A percentile compares a stretch with the other conserved stretches of the same genome.
These are phyloP conservation scores for Agrochola circellaris DNA, from an alignment of 2,888 invertebrate genomes.

Conservation along the genomic window DNA sequence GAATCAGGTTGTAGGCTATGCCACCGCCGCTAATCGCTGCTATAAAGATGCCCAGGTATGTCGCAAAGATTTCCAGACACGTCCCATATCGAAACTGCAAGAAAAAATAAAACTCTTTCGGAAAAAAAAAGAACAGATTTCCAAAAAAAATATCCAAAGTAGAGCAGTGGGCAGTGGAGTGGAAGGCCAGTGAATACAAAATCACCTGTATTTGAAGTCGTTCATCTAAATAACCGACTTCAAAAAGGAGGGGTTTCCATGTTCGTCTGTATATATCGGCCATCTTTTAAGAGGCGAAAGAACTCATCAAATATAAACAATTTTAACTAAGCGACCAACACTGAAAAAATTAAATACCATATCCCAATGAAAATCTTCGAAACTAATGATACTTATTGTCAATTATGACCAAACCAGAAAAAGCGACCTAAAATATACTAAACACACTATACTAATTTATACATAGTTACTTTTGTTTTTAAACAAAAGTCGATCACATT, in stretches of 20 bases:
- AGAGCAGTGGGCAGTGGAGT: background rate
- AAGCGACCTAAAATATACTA: too few relatives aligned
- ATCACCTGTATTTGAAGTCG: background rate
- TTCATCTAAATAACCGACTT: background rate
- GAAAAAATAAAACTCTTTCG: background rate
- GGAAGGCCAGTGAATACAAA: background rate
- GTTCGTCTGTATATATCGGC: too few relatives aligned
- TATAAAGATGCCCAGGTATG: slow-evolving; percentile 75
- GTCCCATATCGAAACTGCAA: slow-evolving; percentile 83
- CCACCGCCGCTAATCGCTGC: slow-evolving; percentile 83
- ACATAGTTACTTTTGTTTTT: too few relatives aligned
- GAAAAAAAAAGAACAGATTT: background rate
- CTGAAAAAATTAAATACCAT: too few relatives aligned
- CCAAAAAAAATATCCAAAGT: too few relatives aligned
- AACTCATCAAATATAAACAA: background rate
- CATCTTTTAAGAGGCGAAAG: background rate
- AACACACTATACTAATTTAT: too few relatives aligned
- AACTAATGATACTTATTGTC: too few relatives aligned
- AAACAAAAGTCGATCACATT: background rate
- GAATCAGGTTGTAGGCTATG: slow-evolving; percentile 89
- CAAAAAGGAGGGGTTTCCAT: too few relatives aligned
- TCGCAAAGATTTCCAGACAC: slow-evolving; percentile 77
- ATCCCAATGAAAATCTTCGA: too few relatives aligned
- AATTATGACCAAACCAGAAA: too few relatives aligned
- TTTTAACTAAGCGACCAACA: too few relatives aligned